phyloP scores from a whole-genome alignment of 2,888 invertebrate genomes.

The Aspidapion aeneum region DNA sequence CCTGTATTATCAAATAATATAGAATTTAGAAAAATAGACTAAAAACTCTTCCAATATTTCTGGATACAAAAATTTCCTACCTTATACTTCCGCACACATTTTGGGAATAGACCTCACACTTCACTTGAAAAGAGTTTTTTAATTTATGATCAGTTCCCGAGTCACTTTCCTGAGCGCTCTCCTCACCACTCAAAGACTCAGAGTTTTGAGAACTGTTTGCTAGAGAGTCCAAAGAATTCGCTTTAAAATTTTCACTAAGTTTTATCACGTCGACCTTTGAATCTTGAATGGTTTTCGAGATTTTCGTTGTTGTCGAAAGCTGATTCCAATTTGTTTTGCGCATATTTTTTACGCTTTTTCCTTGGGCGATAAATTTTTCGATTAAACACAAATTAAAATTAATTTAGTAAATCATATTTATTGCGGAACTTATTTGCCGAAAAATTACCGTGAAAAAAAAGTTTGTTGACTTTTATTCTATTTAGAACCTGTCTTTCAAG shows the following conservation, averaged over 20 bases:
- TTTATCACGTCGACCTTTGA: conserved; percentile 18
- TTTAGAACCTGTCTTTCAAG: too few species aligned
- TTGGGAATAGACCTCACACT: conserved; percentile 45
- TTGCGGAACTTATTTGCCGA: too few species aligned
- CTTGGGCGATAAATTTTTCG: too few species aligned
- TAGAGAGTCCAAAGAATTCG: conserved; percentile 64
- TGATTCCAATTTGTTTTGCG: conserved; percentile 33
- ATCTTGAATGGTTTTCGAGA: conserved; percentile 7
- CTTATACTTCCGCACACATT: conserved; percentile 39
- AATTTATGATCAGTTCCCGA: conserved; percentile 58
- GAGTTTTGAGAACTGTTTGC: conserved; percentile 66
- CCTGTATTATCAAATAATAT: too few species aligned
- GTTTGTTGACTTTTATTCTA: too few species aligned
- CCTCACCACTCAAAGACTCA: conserved; percentile 58
- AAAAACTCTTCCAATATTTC: too few species aligned
- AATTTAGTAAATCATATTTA: background rate
- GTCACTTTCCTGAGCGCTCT: conserved; percentile 55
- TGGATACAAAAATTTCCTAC: too few species aligned
- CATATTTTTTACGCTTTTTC: conserved; percentile 26
- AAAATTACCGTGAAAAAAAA: background rate
- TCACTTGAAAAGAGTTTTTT: conserved; percentile 42
- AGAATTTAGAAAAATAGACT: too few species aligned
- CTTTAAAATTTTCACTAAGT: conserved; percentile 37
- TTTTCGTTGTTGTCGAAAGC: conserved; percentile 12
- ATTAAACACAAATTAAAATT: background rate